Evolutionary conservation across 2,797 vertebrate genomes (phyloP).

Genomic region (Meda fulgida): DNA sequence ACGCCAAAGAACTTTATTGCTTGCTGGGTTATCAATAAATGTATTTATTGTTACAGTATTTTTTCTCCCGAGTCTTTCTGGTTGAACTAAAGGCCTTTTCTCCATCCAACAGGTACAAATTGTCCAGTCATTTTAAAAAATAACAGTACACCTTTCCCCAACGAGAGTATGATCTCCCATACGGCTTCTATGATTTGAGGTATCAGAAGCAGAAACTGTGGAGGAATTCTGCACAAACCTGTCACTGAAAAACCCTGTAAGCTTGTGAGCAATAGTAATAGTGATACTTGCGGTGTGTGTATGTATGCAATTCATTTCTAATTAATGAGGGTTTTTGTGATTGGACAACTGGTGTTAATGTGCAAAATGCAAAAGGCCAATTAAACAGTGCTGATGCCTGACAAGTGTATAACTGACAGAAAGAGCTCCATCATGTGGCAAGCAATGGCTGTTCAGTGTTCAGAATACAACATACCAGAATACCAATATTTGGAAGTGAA

Average conservation of each 20-base stretch:
- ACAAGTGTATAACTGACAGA: background rate
- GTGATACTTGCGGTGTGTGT: background rate
- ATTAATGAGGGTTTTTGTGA: background rate
- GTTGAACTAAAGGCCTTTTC: too few species aligned
- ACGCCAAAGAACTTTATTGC: too few species aligned
- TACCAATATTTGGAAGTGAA: background rate
- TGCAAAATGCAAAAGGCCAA: background rate
- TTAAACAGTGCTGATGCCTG: background rate
- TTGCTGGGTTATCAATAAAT: too few species aligned
- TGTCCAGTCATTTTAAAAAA: background rate
- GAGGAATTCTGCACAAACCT: background rate
- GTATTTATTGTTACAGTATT: too few species aligned
- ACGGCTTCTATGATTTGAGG: background rate
- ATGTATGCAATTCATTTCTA: background rate
- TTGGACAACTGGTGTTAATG: background rate
- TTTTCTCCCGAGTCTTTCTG: too few species aligned
- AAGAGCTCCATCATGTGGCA: conserved; percentile 47
- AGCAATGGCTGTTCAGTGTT: background rate
- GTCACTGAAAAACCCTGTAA: background rate
- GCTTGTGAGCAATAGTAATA: background rate
- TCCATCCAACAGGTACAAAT: background rate
- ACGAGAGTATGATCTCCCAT: too few species aligned
- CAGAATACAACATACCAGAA: background rate
- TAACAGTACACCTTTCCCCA: background rate
- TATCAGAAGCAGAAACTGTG: background rate